Evolutionary conservation across 2,888 invertebrate genomes (phyloP).

Genomic region (Andrena dorsata): DNA sequence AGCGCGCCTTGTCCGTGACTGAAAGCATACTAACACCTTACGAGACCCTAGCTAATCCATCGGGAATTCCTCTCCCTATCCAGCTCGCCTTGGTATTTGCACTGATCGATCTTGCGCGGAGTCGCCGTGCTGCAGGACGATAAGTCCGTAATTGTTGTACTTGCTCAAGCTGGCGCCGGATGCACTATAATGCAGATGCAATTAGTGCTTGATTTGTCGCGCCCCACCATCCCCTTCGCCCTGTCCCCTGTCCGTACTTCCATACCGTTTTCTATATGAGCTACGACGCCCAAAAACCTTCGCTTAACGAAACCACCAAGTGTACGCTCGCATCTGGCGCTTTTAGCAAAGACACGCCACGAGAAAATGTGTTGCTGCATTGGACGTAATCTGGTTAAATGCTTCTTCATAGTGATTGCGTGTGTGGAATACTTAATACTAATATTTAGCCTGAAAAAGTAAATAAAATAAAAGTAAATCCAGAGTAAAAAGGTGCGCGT

Average conservation of each 20-base stretch:
- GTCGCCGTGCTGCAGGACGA: slow-evolving; percentile 54
- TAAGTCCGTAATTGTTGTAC: slow-evolving; percentile 80
- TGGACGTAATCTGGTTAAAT: slow-evolving; percentile 1
- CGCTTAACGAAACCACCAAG: slow-evolving; percentile 14
- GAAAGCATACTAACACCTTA: slow-evolving; percentile 52
- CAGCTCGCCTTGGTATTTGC: slow-evolving; percentile 59
- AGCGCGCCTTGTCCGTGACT: slow-evolving; percentile 58
- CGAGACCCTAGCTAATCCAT: slow-evolving; percentile 66
- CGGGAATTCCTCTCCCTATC: slow-evolving; percentile 39
- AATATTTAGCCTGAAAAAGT: slow-evolving; percentile 43
- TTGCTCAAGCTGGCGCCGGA: slow-evolving; percentile 69
- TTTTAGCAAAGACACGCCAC: slow-evolving; percentile 28
- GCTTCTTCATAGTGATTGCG: slow-evolving; percentile 37
- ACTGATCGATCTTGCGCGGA: slow-evolving; percentile 70
- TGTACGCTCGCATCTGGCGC: slow-evolving; percentile 30
- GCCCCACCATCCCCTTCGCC: slow-evolving; percentile 11
- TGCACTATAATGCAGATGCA: slow-evolving; percentile 73
- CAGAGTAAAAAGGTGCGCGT: too few species aligned
- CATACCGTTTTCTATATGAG: slow-evolving; percentile 29
- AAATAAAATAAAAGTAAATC: too few species aligned
- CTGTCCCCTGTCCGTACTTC: slow-evolving; percentile 36
- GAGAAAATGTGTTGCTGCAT: neutral
- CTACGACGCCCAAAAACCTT: slow-evolving; percentile 51
- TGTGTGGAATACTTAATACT: slow-evolving; percentile 50
- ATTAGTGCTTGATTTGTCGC: slow-evolving; percentile 69